Conservation (phyloP, 2,113 vertebrate species). For the Caretta caretta region DNA sequence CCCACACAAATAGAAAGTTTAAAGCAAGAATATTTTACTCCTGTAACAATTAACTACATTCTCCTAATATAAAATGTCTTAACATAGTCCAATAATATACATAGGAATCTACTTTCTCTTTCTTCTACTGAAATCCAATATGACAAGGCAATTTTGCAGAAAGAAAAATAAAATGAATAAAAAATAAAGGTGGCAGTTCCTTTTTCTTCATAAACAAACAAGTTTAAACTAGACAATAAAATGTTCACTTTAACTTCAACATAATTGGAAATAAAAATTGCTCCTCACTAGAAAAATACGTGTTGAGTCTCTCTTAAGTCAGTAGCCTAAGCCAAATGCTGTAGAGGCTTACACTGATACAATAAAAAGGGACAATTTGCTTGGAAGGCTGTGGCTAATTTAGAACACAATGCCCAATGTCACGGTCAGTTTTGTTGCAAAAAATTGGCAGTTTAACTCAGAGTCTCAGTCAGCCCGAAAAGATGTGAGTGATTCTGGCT, state of each 20-base stretch:
- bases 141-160: background rate
- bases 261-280: background rate
- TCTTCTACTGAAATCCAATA: background rate
- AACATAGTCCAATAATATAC: fast-evolving
- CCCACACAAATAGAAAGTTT: background rate
- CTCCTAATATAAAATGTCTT: fast-evolving
- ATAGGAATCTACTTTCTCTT: background rate
- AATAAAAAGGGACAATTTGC: slow-evolving; percentile 85
- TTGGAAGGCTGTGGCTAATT: slow-evolving; percentile 79
- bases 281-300: background rate
- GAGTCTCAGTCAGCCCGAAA: slow-evolving; percentile 72
- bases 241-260: fast-evolving
- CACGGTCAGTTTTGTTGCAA: slow-evolving; percentile 69
- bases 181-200: background rate
- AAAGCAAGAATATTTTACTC: background rate
- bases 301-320: slow-evolving; percentile 52
- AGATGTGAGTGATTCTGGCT: slow-evolving; percentile 72
- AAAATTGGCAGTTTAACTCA: slow-evolving; percentile 73
- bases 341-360: slow-evolving; percentile 59
- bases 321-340: slow-evolving; percentile 55
- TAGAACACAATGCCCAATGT: slow-evolving; percentile 78
- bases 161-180: background rate
- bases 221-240: background rate
- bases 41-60: background rate
- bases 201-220: background rate